Conservation (phyloP, 2,888 invertebrate species). For the Petrolisthes cinctipes region DNA sequence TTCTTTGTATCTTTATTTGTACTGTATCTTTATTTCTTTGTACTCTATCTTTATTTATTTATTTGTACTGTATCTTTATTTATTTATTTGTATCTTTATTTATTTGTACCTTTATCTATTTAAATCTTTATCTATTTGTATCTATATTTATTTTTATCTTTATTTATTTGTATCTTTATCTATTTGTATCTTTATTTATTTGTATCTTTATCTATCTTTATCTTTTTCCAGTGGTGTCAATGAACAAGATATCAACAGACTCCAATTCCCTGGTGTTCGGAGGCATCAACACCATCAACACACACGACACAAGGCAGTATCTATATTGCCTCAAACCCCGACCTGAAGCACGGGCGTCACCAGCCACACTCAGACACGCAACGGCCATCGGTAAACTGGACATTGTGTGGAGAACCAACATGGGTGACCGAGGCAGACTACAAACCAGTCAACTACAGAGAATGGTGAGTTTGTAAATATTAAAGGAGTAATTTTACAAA, state of each 20-base stretch:
- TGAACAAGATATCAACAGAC: constrained; percentile 78
- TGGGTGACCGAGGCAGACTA: constrained; percentile 95
- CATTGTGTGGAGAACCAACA: constrained; percentile 96
- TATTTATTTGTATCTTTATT: no score
- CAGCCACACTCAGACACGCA: constrained; percentile 83
- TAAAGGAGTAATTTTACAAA: no score
- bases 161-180: no score
- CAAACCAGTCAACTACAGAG: constrained; percentile 95
- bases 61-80: no score
- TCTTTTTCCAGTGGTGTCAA: constrained; percentile 76
- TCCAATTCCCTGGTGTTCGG: constrained; percentile 72
- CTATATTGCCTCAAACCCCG: constrained; percentile 91
- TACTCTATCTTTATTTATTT: no score
- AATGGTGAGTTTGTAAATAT: no score
- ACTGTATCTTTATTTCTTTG: no score
- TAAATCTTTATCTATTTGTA: no score
- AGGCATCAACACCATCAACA: constrained; percentile 77
- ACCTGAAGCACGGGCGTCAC: constrained; percentile 80
- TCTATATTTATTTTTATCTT: no score
- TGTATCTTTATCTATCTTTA: neutral
- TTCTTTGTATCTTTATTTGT: no score
- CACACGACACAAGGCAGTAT: constrained; percentile 93
- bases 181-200: no score
- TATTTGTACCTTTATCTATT: no score
- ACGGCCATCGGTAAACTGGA: constrained; percentile 94